phyloP scores from a whole-genome alignment of 2,797 vertebrate species.

The Chelidonichthys spinosus region DNA sequence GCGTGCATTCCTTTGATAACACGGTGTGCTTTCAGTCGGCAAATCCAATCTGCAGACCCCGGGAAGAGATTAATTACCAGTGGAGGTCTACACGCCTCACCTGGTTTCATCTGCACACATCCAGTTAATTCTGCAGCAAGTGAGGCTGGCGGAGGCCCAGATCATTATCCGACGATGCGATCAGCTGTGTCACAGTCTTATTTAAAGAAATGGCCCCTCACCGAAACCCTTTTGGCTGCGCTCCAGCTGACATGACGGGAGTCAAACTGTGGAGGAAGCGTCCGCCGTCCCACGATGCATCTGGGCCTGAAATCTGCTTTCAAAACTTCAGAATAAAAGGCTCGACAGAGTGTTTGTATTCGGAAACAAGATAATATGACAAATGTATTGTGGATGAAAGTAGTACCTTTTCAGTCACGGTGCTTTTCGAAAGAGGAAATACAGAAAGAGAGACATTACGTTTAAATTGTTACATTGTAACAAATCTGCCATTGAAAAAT shows the following conservation, averaged over 20 bases:
- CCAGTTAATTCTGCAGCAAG: slow-evolving; percentile 60
- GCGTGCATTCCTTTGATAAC: slow-evolving; percentile 24
- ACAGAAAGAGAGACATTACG: no score
- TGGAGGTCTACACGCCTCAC: slow-evolving; percentile 53
- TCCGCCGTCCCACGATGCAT: slow-evolving; percentile 14
- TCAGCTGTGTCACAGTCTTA: slow-evolving; percentile 72
- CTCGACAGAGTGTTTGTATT: slow-evolving; percentile 6
- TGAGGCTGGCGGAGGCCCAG: slow-evolving; percentile 55
- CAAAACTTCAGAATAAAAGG: neutral
- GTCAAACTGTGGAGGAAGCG: slow-evolving; percentile 39
- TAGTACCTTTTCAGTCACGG: neutral
- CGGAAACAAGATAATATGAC: slow-evolving; percentile 8
- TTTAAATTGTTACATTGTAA: no score
- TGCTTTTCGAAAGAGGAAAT: no score
- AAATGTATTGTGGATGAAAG: neutral
- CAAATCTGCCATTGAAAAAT: no score
- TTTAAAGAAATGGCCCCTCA: slow-evolving; percentile 71
- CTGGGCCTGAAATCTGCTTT: slow-evolving; percentile 21
- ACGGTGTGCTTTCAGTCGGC: slow-evolving; percentile 7
- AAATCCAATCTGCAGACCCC: slow-evolving; percentile 55
- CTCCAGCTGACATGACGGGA: slow-evolving; percentile 53
- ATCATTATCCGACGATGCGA: slow-evolving; percentile 73
- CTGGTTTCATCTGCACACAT: slow-evolving; percentile 59
- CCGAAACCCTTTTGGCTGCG: slow-evolving; percentile 51
- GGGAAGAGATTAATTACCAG: slow-evolving; percentile 65